phyloP scores from a whole-genome alignment of 1,140 invertebrate species.

The Aporrectodea caliginosa region DNA sequence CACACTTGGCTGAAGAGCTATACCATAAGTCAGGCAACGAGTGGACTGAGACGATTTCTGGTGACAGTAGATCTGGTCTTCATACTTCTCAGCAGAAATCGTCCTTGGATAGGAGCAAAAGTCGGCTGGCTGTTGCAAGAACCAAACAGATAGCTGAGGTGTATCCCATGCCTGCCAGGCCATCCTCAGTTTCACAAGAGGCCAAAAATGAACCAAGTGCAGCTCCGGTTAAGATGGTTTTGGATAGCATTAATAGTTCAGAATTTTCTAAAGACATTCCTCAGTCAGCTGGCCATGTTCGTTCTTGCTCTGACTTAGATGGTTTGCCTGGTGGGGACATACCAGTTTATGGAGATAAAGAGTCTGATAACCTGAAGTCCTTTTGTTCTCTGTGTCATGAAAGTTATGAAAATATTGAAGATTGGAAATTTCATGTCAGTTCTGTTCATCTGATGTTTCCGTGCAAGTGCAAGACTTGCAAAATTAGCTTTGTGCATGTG shows the following conservation, averaged over 20 bases:
- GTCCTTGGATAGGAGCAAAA: background rate
- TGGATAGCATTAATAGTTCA: background rate
- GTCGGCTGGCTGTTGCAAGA: background rate
- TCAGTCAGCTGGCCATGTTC: background rate
- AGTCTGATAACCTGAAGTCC: too few relatives aligned
- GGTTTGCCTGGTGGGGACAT: too few relatives aligned
- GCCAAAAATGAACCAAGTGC: background rate
- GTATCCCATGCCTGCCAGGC: slow-evolving; percentile 1
- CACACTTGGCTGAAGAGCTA: too few relatives aligned
- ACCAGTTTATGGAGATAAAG: too few relatives aligned
- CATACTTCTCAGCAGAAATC: background rate
- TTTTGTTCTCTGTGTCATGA: background rate
- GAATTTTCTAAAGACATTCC: background rate
- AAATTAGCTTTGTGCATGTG: background rate
- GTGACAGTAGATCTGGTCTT: background rate
- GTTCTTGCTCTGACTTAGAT: background rate
- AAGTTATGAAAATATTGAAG: background rate
- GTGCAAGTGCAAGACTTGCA: slow-evolving; percentile 12
- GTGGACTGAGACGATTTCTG: too few relatives aligned
- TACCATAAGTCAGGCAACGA: too few relatives aligned
- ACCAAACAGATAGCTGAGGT: slow-evolving; percentile 20
- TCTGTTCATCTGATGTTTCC: slow-evolving; percentile 13
- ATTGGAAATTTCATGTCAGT: slow-evolving; percentile 14
- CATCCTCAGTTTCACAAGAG: background rate
- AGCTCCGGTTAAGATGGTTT: background rate